Percentiles rank a stretch among this genome's conserved stretches.
Conservation (phyloP, 2,888 invertebrate species). For the Antitype chi region DNA sequence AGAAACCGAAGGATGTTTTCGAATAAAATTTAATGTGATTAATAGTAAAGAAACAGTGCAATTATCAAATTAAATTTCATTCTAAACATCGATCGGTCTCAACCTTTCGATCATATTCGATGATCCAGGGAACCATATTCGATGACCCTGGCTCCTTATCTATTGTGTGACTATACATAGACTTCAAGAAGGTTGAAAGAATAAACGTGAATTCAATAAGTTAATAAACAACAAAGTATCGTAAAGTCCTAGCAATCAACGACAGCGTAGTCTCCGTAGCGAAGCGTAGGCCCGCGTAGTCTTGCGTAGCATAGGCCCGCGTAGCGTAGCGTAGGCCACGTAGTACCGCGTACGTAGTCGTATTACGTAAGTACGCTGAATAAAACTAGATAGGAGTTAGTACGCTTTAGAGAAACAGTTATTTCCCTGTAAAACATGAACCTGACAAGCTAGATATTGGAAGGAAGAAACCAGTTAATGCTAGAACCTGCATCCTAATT, state of each 20-base stretch:
- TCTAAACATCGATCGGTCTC: too few species aligned
- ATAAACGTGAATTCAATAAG: background rate
- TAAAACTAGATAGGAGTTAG: background rate
- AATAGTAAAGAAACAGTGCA: too few species aligned
- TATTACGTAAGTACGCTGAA: background rate
- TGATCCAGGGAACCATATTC: too few species aligned
- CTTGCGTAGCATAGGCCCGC: background rate
- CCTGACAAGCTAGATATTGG: background rate
- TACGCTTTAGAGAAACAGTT: background rate
- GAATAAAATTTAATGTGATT: too few species aligned
- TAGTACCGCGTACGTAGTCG: background rate
- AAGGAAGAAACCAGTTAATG: background rate
- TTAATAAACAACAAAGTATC: background rate
- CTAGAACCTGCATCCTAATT: too few species aligned
- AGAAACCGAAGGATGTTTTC: too few species aligned
- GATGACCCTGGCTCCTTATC: too few species aligned
- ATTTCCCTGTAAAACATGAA: background rate
- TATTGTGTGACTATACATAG: too few species aligned
- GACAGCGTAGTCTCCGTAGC: background rate
- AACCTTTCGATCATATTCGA: too few species aligned
- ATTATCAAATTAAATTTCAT: too few species aligned
- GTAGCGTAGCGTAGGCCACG: background rate
- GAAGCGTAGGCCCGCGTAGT: background rate
- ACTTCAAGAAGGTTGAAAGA: background rate
- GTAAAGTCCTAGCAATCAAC: background rate